Evolutionary conservation across 2,113 vertebrate species (phyloP).

Genomic region (Morphnarchus princeps): DNA sequence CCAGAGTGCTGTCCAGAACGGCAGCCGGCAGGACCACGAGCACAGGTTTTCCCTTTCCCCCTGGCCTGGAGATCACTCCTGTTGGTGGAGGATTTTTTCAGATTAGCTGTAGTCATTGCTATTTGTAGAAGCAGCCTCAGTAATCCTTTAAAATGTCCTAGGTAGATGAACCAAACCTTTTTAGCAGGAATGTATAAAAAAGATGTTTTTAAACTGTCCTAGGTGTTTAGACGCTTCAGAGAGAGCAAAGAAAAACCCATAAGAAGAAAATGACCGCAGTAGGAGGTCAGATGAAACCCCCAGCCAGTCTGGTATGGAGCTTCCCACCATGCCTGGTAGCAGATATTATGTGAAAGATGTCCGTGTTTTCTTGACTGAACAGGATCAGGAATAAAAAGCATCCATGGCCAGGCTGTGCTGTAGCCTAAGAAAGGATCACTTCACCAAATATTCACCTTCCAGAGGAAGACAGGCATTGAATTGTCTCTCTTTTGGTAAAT

Average conservation of each 20-base stretch:
- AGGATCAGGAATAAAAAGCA: neutral
- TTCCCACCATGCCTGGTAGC: neutral
- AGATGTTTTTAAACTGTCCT: neutral
- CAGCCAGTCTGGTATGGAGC: neutral
- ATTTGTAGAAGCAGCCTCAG: neutral
- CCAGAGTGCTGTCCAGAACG: neutral
- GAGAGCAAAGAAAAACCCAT: accelerated
- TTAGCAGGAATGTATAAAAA: neutral
- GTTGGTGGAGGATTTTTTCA: neutral
- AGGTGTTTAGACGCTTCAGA: neutral
- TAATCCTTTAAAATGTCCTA: neutral
- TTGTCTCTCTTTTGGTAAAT: neutral
- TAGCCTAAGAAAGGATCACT: neutral
- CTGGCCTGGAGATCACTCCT: neutral
- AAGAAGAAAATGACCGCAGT: neutral
- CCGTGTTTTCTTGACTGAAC: neutral
- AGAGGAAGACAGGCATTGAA: neutral
- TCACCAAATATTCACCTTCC: neutral
- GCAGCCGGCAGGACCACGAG: accelerated
- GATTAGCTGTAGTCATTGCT: neutral
- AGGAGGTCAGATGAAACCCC: neutral
- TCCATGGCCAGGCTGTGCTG: neutral
- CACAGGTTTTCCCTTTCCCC: accelerated
- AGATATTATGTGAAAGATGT: neutral
- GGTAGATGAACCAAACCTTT: neutral